A percentile compares a stretch with the other conserved stretches of the same genome.
These are phyloP conservation scores for Atrichornis clamosus DNA, from an alignment of 2,113 vertebrate genomes.

Conservation along the genomic window DNA sequence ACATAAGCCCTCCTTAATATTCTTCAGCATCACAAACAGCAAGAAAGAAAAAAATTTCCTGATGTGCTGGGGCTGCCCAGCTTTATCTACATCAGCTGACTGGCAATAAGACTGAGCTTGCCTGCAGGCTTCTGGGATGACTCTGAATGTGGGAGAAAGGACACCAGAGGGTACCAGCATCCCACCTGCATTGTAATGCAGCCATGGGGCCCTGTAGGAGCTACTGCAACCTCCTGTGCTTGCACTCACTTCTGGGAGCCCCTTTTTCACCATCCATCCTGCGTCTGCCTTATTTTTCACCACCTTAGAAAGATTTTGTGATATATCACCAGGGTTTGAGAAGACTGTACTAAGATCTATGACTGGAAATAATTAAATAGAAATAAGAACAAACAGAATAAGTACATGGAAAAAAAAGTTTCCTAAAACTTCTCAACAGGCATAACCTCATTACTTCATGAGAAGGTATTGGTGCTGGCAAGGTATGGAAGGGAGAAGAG, in stretches of 20 bases:
- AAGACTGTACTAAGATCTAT: not conserved
- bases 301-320: not conserved
- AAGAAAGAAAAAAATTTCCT: not conserved
- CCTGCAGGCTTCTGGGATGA: not conserved
- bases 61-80: not conserved
- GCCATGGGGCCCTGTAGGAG: not conserved
- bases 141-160: not conserved
- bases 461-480: fast-evolving
- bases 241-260: not conserved
- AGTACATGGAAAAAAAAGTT: not conserved
- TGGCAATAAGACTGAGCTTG: not conserved
- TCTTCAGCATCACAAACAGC: not conserved
- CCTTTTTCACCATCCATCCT: not conserved
- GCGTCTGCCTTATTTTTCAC: not conserved
- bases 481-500: not conserved
- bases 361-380: not conserved
- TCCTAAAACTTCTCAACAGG: not conserved
- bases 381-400: not conserved
- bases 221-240: not conserved
- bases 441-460: not conserved
- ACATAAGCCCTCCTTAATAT: not conserved
- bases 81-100: not conserved
- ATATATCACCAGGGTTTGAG: not conserved
- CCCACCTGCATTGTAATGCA: not conserved
- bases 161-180: not conserved